Base-by-base conservation (phyloP, 2,797 vertebrate genomes). In the Streptopelia turtur region DNA sequence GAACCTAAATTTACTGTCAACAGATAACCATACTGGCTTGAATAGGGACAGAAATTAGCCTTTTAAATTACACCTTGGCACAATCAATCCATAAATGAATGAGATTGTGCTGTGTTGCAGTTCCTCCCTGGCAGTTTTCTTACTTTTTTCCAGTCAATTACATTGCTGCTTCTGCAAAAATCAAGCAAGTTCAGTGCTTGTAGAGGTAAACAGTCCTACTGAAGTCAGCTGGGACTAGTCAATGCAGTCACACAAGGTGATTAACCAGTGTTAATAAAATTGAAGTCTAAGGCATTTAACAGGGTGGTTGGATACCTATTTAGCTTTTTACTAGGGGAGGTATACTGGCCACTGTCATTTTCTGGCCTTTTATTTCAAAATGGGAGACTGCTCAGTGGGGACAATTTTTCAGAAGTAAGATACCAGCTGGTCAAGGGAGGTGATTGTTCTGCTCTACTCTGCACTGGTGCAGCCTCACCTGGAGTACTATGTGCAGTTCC, bases 311-410 rank as follows among this genome's bases (percentile, higher is more conserved):
- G 13, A 75, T 20, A 49, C 1, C n/a, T 63, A 52, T 69, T 33
- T 61, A 45, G 7, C 18, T 49, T 60, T 6, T 39, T 39, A 24
- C 11, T 60, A 31, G 3, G 18, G 7, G 3, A 16, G 6, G 6
- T 53, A 11, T 55, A 41, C 7, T n/a, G 16, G 20, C 8, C 2
- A 1, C 15, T 79, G 30, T 10, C 11, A 45, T 55, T 37, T 72
- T 82, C 13, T 66, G 16, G 22, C 30, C n/a, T 63, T 65, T 5
- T 45, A 37, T 90, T 92, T 87, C 13, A 76, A 43, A 81, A 69
- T 13, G 21, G 20, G 30, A 83, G n/a, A 55, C 1, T 0, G 10
- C 23, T 33, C 28, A 1, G 0, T 6, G 16, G 39, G 10, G 20
- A 41, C 15, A 60, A 14, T 16, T 11, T 61, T 61, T 61, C 23